Evolutionary conservation across 2,888 invertebrate species (phyloP), one percentile per base, ranked within the genome.

Genomic region (Clostera curtula): DNA sequence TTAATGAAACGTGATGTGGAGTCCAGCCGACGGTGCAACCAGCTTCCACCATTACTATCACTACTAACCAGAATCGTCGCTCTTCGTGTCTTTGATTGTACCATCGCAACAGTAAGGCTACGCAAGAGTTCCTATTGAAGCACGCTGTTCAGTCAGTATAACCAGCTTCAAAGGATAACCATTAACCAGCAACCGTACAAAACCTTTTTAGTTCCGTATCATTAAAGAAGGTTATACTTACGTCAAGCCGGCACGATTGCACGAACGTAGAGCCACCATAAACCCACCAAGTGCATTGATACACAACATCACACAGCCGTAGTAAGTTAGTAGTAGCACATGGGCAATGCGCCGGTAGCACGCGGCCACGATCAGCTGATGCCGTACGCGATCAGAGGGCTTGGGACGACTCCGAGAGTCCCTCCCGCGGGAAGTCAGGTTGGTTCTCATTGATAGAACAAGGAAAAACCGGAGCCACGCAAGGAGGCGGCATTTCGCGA

Each of bases 321-420:
- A 75, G 73, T 71, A 69, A 53, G 54, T 54, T 56, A 61, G 64
- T 65, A 62, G 52, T 43, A 63, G 56, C 73, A 73, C 77, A 74
- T 69, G 75, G 63, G 58, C 52, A 61, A 38, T 34, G 41, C 34
- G 43, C 49, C 52, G 56, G 56, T 4, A 45, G 49, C 55, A 57
- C 63, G 60, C 60, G 61, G 56, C 43, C 59, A 53, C 60, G 62
- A 69, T 70, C 75, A 77, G 75, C 74, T 77, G 74, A 61, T 73
- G 37, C 27, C 34, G 36, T 23, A 21, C 28, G 27, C 29, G 24
- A 13, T 16, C 39, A 16, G 33, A 31, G 31, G 31, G 33, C 24
- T 32, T 29, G 28, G 16, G 24, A 36, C 32, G 29, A 27, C 30
- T 34, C 24, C 34, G 38, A 27, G 34, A 39, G 25, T 41, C 44